Evolutionary conservation across 2,888 invertebrate species (phyloP), one percentile per base, ranked within the genome.

Genomic region (Hymenopus coronatus): DNA sequence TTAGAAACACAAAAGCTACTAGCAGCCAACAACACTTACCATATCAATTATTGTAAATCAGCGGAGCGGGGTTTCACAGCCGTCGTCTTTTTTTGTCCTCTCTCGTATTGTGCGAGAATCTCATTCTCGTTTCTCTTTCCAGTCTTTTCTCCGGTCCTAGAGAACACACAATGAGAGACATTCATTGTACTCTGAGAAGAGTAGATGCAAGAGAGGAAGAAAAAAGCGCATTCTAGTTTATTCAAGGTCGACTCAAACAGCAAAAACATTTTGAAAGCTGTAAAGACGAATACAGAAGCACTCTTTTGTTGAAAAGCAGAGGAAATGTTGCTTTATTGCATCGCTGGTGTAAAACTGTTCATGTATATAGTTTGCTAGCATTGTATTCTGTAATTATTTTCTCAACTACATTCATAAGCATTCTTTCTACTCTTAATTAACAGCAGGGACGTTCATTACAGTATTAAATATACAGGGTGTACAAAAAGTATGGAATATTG

Each of bases 11-110:
- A 70, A 70, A 20, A 70, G 54, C 54, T 25, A 70, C 54, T 70
- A 20, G 54, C 54, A 70, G 46, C n/a, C 54, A 85, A 85, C 54
- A 85, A 70, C 85, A 85, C 54, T 85, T 85, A 70, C 28, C 70
- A 85, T 85, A 85, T 85, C 85, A 85, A 85, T 85, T 85, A 85
- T 85, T 85, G 54, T 85, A 85, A 85, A 85, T 85, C 85, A 85
- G 54, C 70, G 40, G 85, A 85, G 85, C 85, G 85, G 20, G 40
- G 15, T 85, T 70, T 15, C 27, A 27, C 54, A 27, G 25, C 14
- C 85, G 85, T 85, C 85, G 9, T 40, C 12, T 8, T 33, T 8
- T 85, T 70, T 85, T 70, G 85, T 70, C 70, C 20, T 70, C 20
- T 70, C 54, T 20, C 54, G 54, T 25, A 70, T 70, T 70, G 54